phyloP scores from a whole-genome alignment of 2,797 vertebrate species.

The Echeneis naucrates region DNA sequence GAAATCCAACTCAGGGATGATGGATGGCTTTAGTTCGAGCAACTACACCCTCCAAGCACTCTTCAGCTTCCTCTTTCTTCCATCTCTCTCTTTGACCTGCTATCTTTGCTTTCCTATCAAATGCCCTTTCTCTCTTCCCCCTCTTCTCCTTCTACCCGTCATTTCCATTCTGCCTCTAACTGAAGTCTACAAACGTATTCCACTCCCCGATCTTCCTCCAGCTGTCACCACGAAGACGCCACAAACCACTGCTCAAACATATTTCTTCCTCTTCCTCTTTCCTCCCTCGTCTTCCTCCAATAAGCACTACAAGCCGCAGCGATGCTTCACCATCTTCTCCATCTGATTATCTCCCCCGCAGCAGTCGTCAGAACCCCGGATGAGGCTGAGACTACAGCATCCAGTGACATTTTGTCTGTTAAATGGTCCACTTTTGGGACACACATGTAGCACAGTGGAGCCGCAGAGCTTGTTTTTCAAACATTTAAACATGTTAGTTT shows the following conservation, averaged over 20 bases:
- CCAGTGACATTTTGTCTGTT: conserved; percentile 13
- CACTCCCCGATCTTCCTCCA: not conserved
- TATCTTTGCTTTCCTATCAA: not conserved
- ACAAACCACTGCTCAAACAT: not conserved
- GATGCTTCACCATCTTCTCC: conserved; percentile 1
- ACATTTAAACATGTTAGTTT: too few relatives aligned
- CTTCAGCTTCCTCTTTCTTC: not conserved
- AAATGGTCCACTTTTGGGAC: not conserved
- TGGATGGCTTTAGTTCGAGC: conserved; percentile 33
- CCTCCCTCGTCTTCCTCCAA: not conserved
- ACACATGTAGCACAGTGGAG: not conserved
- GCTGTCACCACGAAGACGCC: not conserved
- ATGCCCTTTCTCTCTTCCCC: conserved; percentile 1
- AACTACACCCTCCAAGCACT: not conserved
- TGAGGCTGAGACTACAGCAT: conserved; percentile 9
- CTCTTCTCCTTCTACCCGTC: conserved; percentile 15
- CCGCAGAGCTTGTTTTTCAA: not conserved
- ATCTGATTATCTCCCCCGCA: conserved; percentile 37
- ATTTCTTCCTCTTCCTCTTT: not conserved
- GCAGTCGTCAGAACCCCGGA: conserved; percentile 21
- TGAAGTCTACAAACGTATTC: conserved; percentile 9
- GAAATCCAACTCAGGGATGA: conserved; percentile 33
- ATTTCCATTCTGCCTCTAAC: conserved; percentile 14
- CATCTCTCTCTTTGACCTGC: conserved; percentile 2
- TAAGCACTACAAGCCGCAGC: too few relatives aligned